phyloP scores from a whole-genome alignment of 2,113 vertebrate species.

The Chaetops frenatus region DNA sequence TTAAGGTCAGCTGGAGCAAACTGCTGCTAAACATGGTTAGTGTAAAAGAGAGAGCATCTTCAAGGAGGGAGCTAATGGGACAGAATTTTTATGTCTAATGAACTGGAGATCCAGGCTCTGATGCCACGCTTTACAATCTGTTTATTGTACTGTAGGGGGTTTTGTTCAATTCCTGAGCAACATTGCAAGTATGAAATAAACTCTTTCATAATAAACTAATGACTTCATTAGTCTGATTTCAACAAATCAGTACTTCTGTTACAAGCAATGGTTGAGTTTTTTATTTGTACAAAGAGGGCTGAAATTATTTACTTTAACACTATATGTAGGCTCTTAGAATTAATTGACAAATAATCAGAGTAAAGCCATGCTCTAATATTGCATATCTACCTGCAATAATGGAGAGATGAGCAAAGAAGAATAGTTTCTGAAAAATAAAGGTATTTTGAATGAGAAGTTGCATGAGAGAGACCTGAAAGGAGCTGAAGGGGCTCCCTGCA shows the following conservation, averaged over 20 bases:
- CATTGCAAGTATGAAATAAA: not conserved
- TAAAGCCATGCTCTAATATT: not conserved
- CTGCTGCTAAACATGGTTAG: conserved; percentile 27
- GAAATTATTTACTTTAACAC: not conserved
- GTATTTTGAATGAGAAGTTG: not conserved
- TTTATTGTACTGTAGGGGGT: not conserved
- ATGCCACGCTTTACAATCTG: not conserved
- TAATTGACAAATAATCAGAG: not conserved
- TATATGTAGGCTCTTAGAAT: not conserved
- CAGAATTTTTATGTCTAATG: conserved; percentile 26
- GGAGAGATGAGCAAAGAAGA: not conserved
- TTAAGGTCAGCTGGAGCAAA: conserved; percentile 58
- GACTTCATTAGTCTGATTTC: not conserved
- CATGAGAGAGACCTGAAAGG: not conserved
- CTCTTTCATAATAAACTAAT: not conserved
- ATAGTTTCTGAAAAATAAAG: not conserved
- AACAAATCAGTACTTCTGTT: not conserved
- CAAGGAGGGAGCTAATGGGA: not conserved
- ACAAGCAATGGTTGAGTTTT: not conserved
- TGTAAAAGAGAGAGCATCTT: conserved; percentile 15
- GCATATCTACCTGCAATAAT: not conserved
- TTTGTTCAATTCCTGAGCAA: not conserved
- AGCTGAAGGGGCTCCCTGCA: not conserved
- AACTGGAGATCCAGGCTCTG: not conserved
- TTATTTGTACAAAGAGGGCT: not conserved